A percentile compares a stretch with the other conserved stretches of the same genome.
Evolutionary conservation across 2,113 vertebrate genomes (phyloP).

Genomic region (Gnathonemus echidnorhynchus): DNA sequence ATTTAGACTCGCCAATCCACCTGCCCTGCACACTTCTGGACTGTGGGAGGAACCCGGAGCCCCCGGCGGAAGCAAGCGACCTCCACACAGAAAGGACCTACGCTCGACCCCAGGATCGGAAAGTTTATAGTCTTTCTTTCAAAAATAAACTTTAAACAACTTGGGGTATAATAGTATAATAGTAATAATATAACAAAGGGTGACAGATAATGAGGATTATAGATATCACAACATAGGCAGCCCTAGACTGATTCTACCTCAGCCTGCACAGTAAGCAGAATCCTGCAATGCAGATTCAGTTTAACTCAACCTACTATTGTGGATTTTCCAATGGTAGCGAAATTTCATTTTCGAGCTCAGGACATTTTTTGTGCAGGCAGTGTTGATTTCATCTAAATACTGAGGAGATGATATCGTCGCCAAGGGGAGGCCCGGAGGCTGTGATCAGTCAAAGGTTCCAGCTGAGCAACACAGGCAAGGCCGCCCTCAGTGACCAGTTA

Average conservation of each 20-base stretch:
- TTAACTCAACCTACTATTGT: not conserved
- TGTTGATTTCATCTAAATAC: not conserved
- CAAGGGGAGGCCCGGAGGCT: not conserved
- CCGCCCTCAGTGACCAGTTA: not conserved
- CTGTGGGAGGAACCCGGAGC: no score
- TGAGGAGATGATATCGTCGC: not conserved
- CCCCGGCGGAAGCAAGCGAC: no score
- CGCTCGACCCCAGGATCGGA: no score
- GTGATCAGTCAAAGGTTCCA: not conserved
- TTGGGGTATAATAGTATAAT: not conserved
- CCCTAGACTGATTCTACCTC: not conserved
- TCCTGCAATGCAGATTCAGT: not conserved
- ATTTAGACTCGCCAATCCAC: no score
- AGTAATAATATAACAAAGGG: not conserved
- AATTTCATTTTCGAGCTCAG: not conserved
- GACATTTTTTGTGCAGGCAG: not conserved
- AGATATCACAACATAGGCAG: not conserved
- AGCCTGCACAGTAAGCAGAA: not conserved
- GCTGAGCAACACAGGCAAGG: not conserved
- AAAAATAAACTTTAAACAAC: not conserved
- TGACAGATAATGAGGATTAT: not conserved
- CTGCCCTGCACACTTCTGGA: no score
- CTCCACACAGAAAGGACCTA: no score
- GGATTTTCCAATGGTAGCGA: not conserved
- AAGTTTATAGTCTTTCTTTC: not conserved